Evolutionary conservation across 2,888 invertebrate species (phyloP).

Genomic region (Chloroclysta siterata): DNA sequence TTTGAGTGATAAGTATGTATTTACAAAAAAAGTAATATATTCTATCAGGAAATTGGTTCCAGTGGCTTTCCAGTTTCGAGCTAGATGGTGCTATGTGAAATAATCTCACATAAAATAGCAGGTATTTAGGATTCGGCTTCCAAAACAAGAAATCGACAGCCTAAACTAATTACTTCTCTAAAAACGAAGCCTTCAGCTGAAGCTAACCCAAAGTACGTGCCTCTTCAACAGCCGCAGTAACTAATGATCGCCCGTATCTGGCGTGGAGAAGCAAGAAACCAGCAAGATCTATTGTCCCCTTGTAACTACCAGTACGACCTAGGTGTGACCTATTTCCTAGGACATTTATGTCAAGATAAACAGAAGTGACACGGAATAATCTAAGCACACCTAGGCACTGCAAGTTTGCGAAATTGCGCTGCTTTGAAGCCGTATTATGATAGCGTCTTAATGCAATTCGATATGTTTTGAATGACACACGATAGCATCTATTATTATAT

Average conservation of each 20-base stretch:
- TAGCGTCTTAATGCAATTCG: too few relatives aligned
- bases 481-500: too few relatives aligned
- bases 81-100: too few relatives aligned
- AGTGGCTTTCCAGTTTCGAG: too few relatives aligned
- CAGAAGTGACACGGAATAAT: neutral
- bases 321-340: conserved; percentile 20
- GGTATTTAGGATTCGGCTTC: neutral
- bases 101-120: neutral
- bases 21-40: too few relatives aligned
- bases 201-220: conserved; percentile 15
- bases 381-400: neutral
- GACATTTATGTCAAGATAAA: neutral
- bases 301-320: conserved; percentile 16
- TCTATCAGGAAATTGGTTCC: too few relatives aligned
- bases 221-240: conserved; percentile 20
- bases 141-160: neutral
- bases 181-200: conserved; percentile 16
- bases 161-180: conserved; percentile 17
- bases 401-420: neutral
- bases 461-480: too few relatives aligned
- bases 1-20: too few relatives aligned
- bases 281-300: conserved; percentile 22
- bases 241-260: conserved; percentile 31
- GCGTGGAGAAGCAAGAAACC: conserved; percentile 22
- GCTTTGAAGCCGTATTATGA: too few relatives aligned